Conservation (phyloP, 1,140 invertebrate species). For the Octopus sinensis region DNA sequence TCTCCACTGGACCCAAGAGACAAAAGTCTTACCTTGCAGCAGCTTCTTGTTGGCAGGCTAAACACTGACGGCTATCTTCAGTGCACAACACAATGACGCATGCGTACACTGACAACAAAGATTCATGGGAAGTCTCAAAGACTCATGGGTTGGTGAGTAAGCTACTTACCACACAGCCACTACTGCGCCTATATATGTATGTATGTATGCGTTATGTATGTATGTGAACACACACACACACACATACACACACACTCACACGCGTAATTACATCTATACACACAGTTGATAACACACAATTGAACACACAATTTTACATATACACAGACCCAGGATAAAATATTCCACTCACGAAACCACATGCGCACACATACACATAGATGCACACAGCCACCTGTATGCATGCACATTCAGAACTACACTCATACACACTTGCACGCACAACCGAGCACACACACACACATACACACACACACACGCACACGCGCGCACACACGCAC, state of each 20-base stretch:
- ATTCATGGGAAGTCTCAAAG: too few species aligned
- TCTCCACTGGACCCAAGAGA: too few species aligned
- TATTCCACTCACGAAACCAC: background rate
- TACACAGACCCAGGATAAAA: background rate
- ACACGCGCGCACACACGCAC: conserved; percentile 8
- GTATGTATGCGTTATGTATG: background rate
- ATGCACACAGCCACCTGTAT: conserved; percentile 17
- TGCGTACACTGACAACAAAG: too few species aligned
- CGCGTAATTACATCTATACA: background rate
- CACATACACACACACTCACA: background rate
- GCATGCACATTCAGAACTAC: conserved; percentile 17
- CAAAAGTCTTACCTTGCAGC: too few species aligned
- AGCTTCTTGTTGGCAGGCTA: too few species aligned
- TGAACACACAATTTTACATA: background rate
- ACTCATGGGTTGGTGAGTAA: too few species aligned
- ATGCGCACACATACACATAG: background rate
- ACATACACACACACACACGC: conserved; percentile 12
- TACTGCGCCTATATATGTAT: too few species aligned
- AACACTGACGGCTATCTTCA: too few species aligned
- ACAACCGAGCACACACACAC: conserved; percentile 11
- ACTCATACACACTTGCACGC: conserved; percentile 13
- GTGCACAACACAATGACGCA: too few species aligned
- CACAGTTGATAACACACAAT: background rate
- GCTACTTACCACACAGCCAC: too few species aligned
- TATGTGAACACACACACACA: background rate